phyloP scores from a whole-genome alignment of 2,888 invertebrate genomes.

The Callyntrura sp. region DNA sequence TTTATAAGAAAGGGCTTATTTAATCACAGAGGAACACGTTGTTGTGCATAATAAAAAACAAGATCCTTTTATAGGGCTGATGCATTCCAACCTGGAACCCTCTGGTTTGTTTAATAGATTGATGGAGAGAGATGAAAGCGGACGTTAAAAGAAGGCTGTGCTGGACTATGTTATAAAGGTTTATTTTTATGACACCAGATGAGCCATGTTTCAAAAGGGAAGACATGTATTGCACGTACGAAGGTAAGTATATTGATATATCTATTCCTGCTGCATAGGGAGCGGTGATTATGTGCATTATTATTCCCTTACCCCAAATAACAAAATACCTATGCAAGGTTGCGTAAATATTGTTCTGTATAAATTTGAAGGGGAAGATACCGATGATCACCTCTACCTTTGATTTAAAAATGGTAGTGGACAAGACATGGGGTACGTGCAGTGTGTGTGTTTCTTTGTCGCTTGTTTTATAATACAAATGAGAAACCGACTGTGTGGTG shows the following conservation, averaged over 20 bases:
- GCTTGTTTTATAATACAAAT: slow-evolving; percentile 68
- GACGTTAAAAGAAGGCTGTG: slow-evolving; percentile 32
- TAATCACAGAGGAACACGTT: slow-evolving; percentile 14
- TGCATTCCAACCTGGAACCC: slow-evolving; percentile 68
- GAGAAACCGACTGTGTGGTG: slow-evolving; percentile 65
- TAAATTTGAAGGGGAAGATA: slow-evolving; percentile 23
- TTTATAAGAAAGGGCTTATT: background rate
- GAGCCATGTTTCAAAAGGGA: background rate
- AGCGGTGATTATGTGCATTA: background rate
- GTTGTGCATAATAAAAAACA: background rate
- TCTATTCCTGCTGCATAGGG: too few species aligned
- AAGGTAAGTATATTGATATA: background rate
- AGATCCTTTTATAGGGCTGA: slow-evolving; percentile 45
- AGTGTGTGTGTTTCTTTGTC: slow-evolving; percentile 59
- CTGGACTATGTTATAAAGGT: slow-evolving; percentile 13
- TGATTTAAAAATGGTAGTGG: slow-evolving; percentile 56
- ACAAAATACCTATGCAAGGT: background rate
- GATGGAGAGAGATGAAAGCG: slow-evolving; percentile 58
- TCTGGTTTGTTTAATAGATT: slow-evolving; percentile 66
- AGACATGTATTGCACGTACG: background rate
- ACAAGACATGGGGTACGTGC: slow-evolving; percentile 69
- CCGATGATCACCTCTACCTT: slow-evolving; percentile 17
- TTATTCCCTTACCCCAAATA: background rate
- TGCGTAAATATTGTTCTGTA: slow-evolving; percentile 5
- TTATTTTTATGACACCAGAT: slow-evolving; percentile 21